Percentiles rank a stretch among this genome's conserved stretches.
Conservation (phyloP, 2,888 invertebrate species). For the Dioctria rufipes region DNA sequence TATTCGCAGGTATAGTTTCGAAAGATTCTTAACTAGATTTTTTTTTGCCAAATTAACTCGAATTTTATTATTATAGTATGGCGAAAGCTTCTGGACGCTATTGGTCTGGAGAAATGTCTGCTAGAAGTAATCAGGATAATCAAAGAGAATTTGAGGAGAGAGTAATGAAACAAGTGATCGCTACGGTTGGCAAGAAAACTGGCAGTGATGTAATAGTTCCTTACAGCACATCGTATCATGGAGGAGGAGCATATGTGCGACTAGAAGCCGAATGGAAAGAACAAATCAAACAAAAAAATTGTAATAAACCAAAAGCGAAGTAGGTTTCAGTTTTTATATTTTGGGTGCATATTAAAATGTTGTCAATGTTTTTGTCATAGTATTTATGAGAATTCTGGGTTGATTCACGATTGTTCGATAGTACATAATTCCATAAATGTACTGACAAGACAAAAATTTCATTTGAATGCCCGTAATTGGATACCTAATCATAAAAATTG, state of each 20-base stretch:
- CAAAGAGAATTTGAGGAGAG: conserved; percentile 88
- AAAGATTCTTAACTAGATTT: not conserved
- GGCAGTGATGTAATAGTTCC: conserved; percentile 65
- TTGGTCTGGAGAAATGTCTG: conserved; percentile 84
- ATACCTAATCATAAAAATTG: no score
- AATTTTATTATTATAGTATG: not conserved
- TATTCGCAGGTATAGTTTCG: conserved; percentile 22
- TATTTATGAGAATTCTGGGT: no score
- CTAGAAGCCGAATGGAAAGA: conserved; percentile 87
- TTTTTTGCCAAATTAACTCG: not conserved
- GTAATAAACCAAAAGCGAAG: conserved; percentile 51
- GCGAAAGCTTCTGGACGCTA: conserved; percentile 72
- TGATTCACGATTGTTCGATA: no score
- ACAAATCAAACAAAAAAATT: conserved; percentile 66
- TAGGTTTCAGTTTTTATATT: not conserved
- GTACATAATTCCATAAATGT: no score
- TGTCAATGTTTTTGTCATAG: no score
- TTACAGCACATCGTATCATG: conserved; percentile 60
- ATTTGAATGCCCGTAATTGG: no score
- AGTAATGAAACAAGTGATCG: conserved; percentile 74
- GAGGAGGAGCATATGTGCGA: conserved; percentile 82
- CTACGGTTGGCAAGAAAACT: conserved; percentile 68
- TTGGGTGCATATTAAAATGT: no score
- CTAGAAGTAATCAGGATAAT: conserved; percentile 90
- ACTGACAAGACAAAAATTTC: no score